Base-by-base conservation (phyloP, 2,888 invertebrate species). In the Ormyrus nitidulus region DNA sequence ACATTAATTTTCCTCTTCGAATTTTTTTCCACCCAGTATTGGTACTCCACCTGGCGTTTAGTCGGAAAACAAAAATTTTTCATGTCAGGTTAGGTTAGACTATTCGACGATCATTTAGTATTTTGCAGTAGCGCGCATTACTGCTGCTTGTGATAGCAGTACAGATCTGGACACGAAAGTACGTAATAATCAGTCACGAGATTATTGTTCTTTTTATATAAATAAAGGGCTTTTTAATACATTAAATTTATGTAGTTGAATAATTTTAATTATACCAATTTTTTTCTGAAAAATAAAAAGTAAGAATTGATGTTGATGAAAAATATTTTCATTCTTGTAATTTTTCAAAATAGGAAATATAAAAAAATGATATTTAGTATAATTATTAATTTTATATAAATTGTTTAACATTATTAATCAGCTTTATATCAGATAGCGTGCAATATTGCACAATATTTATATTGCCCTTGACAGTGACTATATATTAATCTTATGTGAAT, bases 401-500 rank as follows among this genome's bases (percentile, higher is more conserved):
- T 10, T 56, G 1, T 1, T n/a, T 56, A 56, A 11, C n/a, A 56
- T n/a, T 11, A 56, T 56, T 56, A 11, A 56, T 44, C n/a, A 44
- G 11, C 9, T 34, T 10, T 61, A 44, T 10, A 44, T 62, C 44
- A 54, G 2, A 56, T 44, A 44, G n/a, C 68, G n/a, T 68, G 75
- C 34, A 75, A 81, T 34, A 44, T 78, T 81, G 5, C 59, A 11
- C 58, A 76, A 76, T 81, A 71, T 62, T 74, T 64, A n/a, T 51
- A 9, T 9, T 77, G 46, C n/a, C 80, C 76, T 76, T 80, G 46
- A 69, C 46, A 73, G 56, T 34, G 46, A 59, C 34, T 62, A 44
- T 69, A 70, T 53, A 49, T 73, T 54, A 66, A 49, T 51, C 34
- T 53, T 49, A 65, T n/a, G 5, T 56, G 53, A 72, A 19, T n/a